Base-by-base conservation (phyloP, 2,113 vertebrate species). In the Xiphorhynchus elegans region DNA sequence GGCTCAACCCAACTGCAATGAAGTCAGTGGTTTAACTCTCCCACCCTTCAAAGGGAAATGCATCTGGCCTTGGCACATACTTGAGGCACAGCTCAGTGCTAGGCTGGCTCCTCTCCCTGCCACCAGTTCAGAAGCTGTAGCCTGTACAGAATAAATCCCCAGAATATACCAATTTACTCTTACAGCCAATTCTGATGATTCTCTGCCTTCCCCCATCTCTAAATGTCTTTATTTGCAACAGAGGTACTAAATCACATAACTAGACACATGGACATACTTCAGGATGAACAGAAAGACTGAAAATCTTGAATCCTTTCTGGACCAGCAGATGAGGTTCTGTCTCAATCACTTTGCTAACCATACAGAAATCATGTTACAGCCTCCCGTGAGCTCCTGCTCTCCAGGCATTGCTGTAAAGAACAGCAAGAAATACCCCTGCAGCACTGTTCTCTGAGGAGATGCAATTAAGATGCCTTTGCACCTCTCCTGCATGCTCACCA, bases 21-120 rank as follows among this genome's bases (percentile, higher is more conserved):
- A 78, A 96, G 75, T 47, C 83, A 78, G 89, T 67, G 73, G 52
- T 92, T 96, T 81, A 78, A 82, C 86, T 86, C 87, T 59, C 55
- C 75, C 42, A 83, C 67, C 59, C 79, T 90, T 84, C 85, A 92
- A 90, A 94, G 82, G 78, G 16, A 88, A 39, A 76, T 26, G 55
- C 79, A 67, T 77, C 35, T 47, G 83, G 63, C n/a, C 42, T 59
- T 79, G 42, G 59, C 11, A 7, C 87, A 17, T 7, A 19, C 23
- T 55, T 74, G 75, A 7, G 11, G 70, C 75, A 63, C 72, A 83
- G 73, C 58, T 90, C 79, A 39, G 67, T 82, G 66, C 93, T 66
- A 44, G 75, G 64, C 75, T 93, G 86, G 52, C 80, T 91, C 67
- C 52, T 6, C 40, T 78, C 33, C 64, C 80, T 40, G 66, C 37